Evolutionary conservation across 2,888 invertebrate species (phyloP), one percentile per base, ranked within the genome.

Genomic region (Sphaeridia pumilis): DNA sequence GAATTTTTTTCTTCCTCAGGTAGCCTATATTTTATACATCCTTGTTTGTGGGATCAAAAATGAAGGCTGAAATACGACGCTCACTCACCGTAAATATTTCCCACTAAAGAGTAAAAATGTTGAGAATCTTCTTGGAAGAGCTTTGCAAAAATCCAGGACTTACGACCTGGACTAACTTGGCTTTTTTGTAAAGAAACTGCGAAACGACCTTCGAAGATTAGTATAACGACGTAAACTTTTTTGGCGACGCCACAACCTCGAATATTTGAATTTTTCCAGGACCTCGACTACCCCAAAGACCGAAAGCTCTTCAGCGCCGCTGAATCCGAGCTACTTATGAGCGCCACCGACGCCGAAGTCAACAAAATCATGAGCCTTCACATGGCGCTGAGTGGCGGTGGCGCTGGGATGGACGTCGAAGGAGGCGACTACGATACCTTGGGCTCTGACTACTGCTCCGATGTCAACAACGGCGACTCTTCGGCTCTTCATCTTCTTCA

Each of bases 311-410:
- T 43, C 38, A 41, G 44, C 34, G 49, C 47, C 52, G 48, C 54
- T 53, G 63, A 58, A 66, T 62, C 67, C 89, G 79, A 85, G 76
- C 87, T 87, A 82, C 87, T 87, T 82, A 81, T 87, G 81, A 87
- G 88, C 76, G 87, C 87, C 72, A 87, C 87, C 78, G 87, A 88
- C 80, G 87, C 87, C 75, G 87, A 88, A 80, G 85, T 86, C 77
- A 85, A 85, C 82, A 85, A 86, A 82, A 86, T 86, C 79, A 74
- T 86, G 82, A 84, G 85, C 73, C 83, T 86, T 75, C 86, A 86
- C 81, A 83, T 86, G 79, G 85, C 86, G 76, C 86, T 86, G 82
- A 85, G 85, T 80, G 88, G 87, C n/a, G n/a, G n/a, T n/a, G n/a
- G n/a, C n/a, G n/a, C n/a, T n/a, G n/a, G n/a, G n/a, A n/a, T n/a